Base-by-base conservation (phyloP, 1,140 invertebrate species). In the Rhyzopertha dominica region DNA sequence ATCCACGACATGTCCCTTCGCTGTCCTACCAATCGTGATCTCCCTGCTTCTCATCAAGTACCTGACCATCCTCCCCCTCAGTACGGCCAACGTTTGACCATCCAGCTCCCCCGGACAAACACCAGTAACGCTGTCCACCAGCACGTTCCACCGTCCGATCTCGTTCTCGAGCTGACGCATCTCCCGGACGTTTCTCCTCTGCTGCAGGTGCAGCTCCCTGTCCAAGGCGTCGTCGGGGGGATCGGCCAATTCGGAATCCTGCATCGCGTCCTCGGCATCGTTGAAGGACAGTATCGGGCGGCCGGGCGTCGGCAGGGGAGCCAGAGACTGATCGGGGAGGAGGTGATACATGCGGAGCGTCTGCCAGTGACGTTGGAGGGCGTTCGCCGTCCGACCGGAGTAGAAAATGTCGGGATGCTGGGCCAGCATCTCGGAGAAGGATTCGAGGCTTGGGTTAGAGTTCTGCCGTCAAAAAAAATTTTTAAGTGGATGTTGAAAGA, bases 31-130 rank as follows among this genome's bases (percentile, higher is more conserved):
- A 25, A 98, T 80, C 1, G 90, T 92, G 18, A 97, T 95, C 84
- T 97, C 91, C 67, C 84, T 77, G n/a, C 90, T 95, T 44, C 91
- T 75, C 90, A 97, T 97, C 13, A 96, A 76, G 70, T 95, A 98
- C 25, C 93, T 76, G 5, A 98, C 93, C 49, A 93, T 78, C 47
- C 92, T 75, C 5, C 95, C 95, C 24, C 90, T 73, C n/a, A 98
- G 73, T 34, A 97, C 87, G 0, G 92, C 95, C 29, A 96, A 74
- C 0, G 93, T 96, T 67, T 95, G 88, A 66, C 85, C 87, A 66
- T 97, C 94, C 65, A 91, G 82, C 57, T 91, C 87, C 3, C 79
- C 80, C 23, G 81, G 80, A 56, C 82, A 85, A 52, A 81, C 84
- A 3, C 88, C 90, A 23, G 85, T 84, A 1, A 59, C 47, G 48